These are phyloP conservation scores for Clanis bilineata DNA, from an alignment of 2,888 invertebrate genomes.

Conservation along the genomic window DNA sequence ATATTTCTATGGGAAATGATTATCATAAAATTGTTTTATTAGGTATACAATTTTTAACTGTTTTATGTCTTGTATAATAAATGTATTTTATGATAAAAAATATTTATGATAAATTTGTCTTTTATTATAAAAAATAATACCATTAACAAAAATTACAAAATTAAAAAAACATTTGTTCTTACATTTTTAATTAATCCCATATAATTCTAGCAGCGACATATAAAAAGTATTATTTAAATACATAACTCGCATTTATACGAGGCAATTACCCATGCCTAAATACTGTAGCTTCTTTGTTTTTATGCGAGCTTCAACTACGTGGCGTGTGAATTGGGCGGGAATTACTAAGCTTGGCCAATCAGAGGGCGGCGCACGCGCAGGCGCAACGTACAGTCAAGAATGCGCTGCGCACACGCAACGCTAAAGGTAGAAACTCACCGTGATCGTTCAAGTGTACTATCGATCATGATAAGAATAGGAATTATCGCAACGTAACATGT, in stretches of 20 bases:
- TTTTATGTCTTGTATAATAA: too few relatives aligned
- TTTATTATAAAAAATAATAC: too few relatives aligned
- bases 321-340: constrained; percentile 50
- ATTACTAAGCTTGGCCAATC: constrained; percentile 45
- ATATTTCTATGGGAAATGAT: too few relatives aligned
- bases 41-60: too few relatives aligned
- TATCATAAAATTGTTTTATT: too few relatives aligned
- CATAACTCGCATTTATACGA: background rate
- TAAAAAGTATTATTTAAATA: background rate
- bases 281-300: constrained; percentile 27
- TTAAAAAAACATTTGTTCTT: background rate
- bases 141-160: background rate
- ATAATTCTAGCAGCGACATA: background rate
- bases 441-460: background rate
- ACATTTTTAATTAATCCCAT: background rate
- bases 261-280: constrained; percentile 1
- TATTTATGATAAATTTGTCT: too few relatives aligned
- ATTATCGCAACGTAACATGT: too few relatives aligned
- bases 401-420: constrained; percentile 13
- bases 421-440: background rate
- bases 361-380: constrained; percentile 34
- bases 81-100: too few relatives aligned
- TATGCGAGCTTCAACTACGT: constrained; percentile 33
- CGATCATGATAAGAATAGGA: too few relatives aligned
- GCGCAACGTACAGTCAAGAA: constrained; percentile 20